Evolutionary conservation across 2,113 vertebrate genomes (phyloP).

Genomic region (Australoheros scitulus): DNA sequence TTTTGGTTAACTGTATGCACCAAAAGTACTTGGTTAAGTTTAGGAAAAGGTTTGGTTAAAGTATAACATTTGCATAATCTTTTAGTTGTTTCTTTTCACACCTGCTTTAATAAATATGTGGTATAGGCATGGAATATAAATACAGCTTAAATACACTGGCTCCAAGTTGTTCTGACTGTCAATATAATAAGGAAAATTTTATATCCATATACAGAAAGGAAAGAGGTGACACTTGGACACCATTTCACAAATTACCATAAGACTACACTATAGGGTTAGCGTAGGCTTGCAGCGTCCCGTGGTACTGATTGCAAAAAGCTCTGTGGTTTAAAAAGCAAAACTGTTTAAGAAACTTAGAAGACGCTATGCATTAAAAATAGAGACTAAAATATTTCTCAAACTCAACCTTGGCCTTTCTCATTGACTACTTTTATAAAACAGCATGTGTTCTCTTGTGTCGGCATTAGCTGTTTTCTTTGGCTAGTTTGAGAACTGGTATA

Average conservation of each 20-base stretch:
- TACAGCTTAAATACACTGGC: background rate
- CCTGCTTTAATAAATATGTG: background rate
- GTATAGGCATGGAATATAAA: background rate
- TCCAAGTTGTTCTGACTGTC: background rate
- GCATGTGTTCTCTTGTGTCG: conserved; percentile 23
- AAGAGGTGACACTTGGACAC: background rate
- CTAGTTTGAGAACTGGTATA: background rate
- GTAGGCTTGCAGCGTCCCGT: background rate
- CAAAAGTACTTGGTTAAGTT: too few species aligned
- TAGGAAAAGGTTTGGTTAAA: background rate
- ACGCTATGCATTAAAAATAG: background rate
- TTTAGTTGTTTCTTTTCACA: background rate
- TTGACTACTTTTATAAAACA: background rate
- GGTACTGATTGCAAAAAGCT: background rate
- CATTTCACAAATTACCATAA: background rate
- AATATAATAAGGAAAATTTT: background rate
- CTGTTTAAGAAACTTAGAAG: background rate
- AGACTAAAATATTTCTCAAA: background rate
- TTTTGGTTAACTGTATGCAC: too few species aligned
- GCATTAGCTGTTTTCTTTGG: background rate
- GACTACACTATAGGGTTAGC: background rate
- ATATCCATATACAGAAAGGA: background rate
- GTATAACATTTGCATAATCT: background rate
- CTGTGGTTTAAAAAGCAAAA: background rate
- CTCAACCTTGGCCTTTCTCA: background rate